Evolutionary conservation across 1,140 invertebrate genomes (phyloP).

Genomic region (Macrobrachium rosenbergii): DNA sequence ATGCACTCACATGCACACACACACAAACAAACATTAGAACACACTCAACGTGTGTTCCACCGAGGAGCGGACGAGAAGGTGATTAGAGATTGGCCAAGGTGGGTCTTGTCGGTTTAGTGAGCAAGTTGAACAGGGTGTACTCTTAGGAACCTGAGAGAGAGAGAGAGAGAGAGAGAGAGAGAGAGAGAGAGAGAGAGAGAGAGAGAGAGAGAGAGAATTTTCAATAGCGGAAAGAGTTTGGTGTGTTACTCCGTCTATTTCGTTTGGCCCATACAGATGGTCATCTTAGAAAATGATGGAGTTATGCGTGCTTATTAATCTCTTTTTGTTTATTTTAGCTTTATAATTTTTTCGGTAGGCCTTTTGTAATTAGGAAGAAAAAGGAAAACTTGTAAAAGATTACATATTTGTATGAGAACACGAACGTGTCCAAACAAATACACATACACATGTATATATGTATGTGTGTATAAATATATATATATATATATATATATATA

Average conservation of each 20-base stretch:
- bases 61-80: neutral
- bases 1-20: conserved; percentile 7
- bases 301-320: too few relatives aligned
- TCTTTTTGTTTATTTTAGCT: too few relatives aligned
- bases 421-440: neutral
- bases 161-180: too few relatives aligned
- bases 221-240: too few relatives aligned
- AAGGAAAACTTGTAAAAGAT: neutral
- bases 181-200: too few relatives aligned
- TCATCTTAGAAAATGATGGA: neutral
- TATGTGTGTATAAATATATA: neutral
- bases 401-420: conserved; percentile 1
- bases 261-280: too few relatives aligned
- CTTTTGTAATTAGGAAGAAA: neutral
- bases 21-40: neutral
- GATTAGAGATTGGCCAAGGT: neutral
- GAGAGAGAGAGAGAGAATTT: too few relatives aligned
- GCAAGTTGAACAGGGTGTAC: too few relatives aligned
- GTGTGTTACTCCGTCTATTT: too few relatives aligned
- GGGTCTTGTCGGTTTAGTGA: too few relatives aligned
- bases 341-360: neutral
- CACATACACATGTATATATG: neutral
- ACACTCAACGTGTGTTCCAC: neutral
- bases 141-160: too few relatives aligned
- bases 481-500: neutral